Base-by-base conservation (phyloP, 2,113 vertebrate species). In the Atlantisia rogersi region DNA sequence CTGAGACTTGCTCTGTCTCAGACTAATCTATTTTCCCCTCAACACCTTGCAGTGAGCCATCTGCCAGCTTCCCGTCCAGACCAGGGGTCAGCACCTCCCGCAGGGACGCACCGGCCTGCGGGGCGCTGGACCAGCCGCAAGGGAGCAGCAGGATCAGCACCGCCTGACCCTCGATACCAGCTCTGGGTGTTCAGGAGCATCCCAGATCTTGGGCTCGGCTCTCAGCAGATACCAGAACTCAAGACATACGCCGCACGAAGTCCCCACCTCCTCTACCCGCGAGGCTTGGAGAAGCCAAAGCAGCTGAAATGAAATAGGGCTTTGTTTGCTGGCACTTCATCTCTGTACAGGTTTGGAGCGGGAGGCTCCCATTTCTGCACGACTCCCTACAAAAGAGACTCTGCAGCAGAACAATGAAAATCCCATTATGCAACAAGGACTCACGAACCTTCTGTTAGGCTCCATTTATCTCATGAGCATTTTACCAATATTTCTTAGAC, bases 1-100 rank as follows among this genome's bases (percentile, higher is more conserved):
- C 89, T 70, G 88, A 95, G 94, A 87, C 86, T 40, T 12, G 0
- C 28, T 70, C 10, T 68, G 89, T 39, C 91, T 96, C 92, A 80
- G 42, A 75, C 91, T 88, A 80, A 97, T 94, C 92, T 82, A 80
- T 94, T 94, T 96, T 90, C 85, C 93, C 92, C 89, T 96, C 95
- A 90, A 93, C 95, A 94, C 94, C 82, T 95, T 91, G 68, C 89
- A 87, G 53, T 11, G 20, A 95, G 74, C 73, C 2, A 52, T 46
- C 68, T 22, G 60, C 71, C 82, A 65, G 60, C 76, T 94, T 82
- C 82, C 89, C 6, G 16, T 26, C 16, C 88, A n/a, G 86, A 29
- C 24, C 28, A 39, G 68, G 76, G 91, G 90, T 87, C 86, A 92
- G 82, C 14, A 5, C 16, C 32, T 90, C 93, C 94, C 62, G 0